Evolutionary conservation across 1,140 invertebrate genomes (phyloP), one percentile per base, ranked within the genome.

Genomic region (Orius insidiosus): DNA sequence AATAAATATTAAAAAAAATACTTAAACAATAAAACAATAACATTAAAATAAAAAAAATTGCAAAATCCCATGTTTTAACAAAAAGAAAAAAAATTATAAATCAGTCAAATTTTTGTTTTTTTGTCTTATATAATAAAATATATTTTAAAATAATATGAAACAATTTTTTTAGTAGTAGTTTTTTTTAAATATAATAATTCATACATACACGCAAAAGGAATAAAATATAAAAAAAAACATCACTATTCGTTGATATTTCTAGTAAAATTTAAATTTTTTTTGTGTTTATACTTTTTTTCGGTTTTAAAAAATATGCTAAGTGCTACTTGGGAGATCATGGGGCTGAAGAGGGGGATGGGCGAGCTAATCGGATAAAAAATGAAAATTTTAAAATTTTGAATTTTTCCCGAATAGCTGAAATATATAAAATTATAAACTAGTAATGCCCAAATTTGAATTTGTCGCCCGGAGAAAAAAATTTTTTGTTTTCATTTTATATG

Each of bases 1-100:
- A 49, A 45, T 45, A n/a, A 49, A 34, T 41, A 45, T 24, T 24
- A n/a, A 41, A 31, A 47, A 47, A 48, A 48, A 48, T 41, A 16
- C 11, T 41, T 34, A 47, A 40, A 16, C 15, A n/a, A 37, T 18
- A 49, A 44, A 49, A 44, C 33, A 46, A 46, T 46, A 46, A 46
- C 35, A 46, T 15, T 37, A 16, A 44, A 37, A 39, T 44, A 16
- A 38, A 49, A 45, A 45, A 41, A 24, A 48, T 45, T 36, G 42
- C 42, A 45, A 45, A 35, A 30, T 32, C 15, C 44, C 34, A 15
- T 15, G 16, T 35, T 11, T n/a, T n/a, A 11, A 45, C 15, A 44
- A 19, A 44, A 45, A 31, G 34, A 45, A 35, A 9, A n/a, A 43
- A 24, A 8, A 16, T 11, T 35, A 35, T 35, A 45, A 45, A 49